Base-by-base conservation (phyloP, 2,113 vertebrate species). In the Sardina pilchardus region DNA sequence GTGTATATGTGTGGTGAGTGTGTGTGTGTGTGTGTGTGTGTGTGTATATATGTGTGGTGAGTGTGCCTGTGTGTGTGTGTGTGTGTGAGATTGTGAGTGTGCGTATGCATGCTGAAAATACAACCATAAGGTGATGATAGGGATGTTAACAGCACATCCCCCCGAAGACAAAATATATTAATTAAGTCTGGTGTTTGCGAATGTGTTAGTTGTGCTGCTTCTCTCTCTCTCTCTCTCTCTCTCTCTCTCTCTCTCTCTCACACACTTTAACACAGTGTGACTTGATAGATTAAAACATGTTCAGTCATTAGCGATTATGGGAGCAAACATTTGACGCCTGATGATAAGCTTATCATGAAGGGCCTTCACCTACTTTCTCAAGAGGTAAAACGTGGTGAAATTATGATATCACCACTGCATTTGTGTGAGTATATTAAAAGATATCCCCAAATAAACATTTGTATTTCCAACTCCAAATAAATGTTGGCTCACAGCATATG, bases 41-140 rank as follows among this genome's bases (percentile, higher is more conserved):
- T 47, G 81, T 17, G 39, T 12, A 26, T 10, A 1, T 59, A 19
- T 9, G 63, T 71, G 63, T 71, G 63, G n/a, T n/a, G n/a, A n/a
- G n/a, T n/a, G n/a, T n/a, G n/a, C n/a, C n/a, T n/a, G n/a, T n/a
- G n/a, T n/a, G n/a, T 9, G 59, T 67, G 59, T 67, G 59, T 26
- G n/a, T 67, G 59, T 67, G 59, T 45, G 81, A 17, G 39, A 9
- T n/a, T 71, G 63, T 67, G 59, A 26, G 59, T 67, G 56, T n/a
- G n/a, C 43, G 75, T 17, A 26, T 14, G 63, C 3, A 3, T 59
- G 34, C 82, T 59, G 48, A 82, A 83, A 87, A 84, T 30, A 45
- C 85, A 83, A 87, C 67, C 85, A 86, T 34, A 85, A 83, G 48
- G 81, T 47, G 56, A 85, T 83, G 83, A 84, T 81, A 47, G 88